phyloP scores from a whole-genome alignment of 2,113 vertebrate species.

The Clarias gariepinus region DNA sequence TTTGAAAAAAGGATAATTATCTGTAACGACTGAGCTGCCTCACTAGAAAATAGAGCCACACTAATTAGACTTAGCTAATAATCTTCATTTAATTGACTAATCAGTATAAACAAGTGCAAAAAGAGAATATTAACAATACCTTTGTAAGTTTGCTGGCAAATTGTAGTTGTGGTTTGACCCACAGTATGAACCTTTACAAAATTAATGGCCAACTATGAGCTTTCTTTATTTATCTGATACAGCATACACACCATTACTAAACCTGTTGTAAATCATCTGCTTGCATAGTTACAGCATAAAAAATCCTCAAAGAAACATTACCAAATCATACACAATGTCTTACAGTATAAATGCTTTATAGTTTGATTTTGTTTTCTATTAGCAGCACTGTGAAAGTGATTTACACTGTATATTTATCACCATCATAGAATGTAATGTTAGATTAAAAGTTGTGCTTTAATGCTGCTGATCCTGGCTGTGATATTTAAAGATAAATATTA shows the following conservation, averaged over 20 bases:
- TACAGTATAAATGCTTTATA: neutral
- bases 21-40: neutral
- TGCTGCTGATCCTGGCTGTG: neutral
- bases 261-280: neutral
- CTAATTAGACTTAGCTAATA: neutral
- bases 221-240: neutral
- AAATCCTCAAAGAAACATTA: neutral
- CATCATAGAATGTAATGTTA: neutral
- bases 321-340: neutral
- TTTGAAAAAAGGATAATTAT: neutral
- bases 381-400: neutral
- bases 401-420: neutral
- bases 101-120: neutral
- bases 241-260: conserved; percentile 4
- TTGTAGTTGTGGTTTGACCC: neutral
- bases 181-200: neutral
- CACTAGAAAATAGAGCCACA: neutral
- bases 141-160: no score
- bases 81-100: neutral
- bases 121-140: no score
- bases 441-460: neutral
- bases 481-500: neutral
- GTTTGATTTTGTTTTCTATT: neutral
- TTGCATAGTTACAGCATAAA: neutral
- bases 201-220: neutral